Percentiles rank a stretch among this genome's conserved stretches.
Conservation (phyloP, 2,888 invertebrate genomes). For the Eupelmus urozonus region DNA sequence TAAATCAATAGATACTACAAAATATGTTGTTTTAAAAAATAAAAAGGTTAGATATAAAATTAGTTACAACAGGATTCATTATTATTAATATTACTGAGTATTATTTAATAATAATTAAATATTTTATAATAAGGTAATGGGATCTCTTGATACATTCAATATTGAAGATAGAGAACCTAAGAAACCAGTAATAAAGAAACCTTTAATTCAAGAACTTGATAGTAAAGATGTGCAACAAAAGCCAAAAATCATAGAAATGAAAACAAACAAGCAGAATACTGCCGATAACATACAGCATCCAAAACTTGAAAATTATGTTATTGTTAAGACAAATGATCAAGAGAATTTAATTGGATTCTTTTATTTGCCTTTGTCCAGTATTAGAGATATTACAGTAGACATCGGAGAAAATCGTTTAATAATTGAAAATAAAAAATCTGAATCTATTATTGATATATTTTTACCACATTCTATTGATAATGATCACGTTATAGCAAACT, state of each 20-base stretch:
- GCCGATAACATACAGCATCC: not conserved
- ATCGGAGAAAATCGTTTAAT: constrained; percentile 88
- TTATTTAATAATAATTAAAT: constrained; percentile 13
- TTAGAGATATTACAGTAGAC: constrained; percentile 82
- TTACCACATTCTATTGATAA: constrained; percentile 83
- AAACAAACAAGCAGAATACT: constrained; percentile 5
- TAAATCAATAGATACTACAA: constrained; percentile 83
- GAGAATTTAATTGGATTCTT: constrained; percentile 82
- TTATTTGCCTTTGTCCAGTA: constrained; percentile 78
- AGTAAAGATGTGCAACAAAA: constrained; percentile 59
- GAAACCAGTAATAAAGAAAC: constrained; percentile 76
- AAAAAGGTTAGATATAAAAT: constrained; percentile 78
- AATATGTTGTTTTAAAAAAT: constrained; percentile 85
- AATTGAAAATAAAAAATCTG: constrained; percentile 81
- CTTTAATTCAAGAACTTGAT: constrained; percentile 82
- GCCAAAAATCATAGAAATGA: constrained; percentile 34
- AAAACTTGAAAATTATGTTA: constrained; percentile 63
- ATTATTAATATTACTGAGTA: constrained; percentile 27
- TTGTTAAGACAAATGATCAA: constrained; percentile 78
- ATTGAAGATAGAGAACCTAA: constrained; percentile 85
- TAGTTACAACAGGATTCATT: not conserved
- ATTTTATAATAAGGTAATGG: constrained; percentile 79
- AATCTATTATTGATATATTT: constrained; percentile 84
- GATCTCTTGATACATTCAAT: constrained; percentile 85
- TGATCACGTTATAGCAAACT: constrained; percentile 78